A percentile compares a stretch with the other conserved stretches of the same genome.
These are phyloP conservation scores for Hecatera dysodea DNA, from an alignment of 2,888 invertebrate genomes.

Conservation along the genomic window DNA sequence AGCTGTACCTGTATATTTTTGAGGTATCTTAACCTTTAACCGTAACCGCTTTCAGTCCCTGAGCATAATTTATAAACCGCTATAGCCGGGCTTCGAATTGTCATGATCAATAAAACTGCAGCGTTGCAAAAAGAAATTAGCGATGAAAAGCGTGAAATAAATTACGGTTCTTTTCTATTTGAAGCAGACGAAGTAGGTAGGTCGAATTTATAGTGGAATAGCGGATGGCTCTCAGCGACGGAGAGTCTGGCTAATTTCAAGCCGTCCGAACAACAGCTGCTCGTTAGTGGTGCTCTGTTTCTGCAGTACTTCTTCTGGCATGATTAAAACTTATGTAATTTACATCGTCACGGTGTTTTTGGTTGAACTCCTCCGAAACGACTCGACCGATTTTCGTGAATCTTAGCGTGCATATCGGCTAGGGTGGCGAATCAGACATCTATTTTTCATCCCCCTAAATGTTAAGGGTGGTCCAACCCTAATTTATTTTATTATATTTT, in stretches of 20 bases:
- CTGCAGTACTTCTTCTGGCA: not conserved
- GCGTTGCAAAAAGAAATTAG: slow-evolving; percentile 10
- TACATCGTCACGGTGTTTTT: too few relatives aligned
- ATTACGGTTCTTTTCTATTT: slow-evolving; percentile 9
- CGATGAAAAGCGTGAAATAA: slow-evolving; percentile 9
- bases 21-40: too few relatives aligned
- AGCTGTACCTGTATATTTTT: too few relatives aligned
- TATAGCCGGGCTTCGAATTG: not conserved
- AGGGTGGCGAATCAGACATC: too few relatives aligned
- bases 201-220: slow-evolving; percentile 14
- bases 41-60: too few relatives aligned
- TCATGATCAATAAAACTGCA: slow-evolving; percentile 11
- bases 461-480: too few relatives aligned
- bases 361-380: too few relatives aligned
- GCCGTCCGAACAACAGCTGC: not conserved
- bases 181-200: slow-evolving; percentile 12
- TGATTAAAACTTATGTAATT: not conserved
- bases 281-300: slow-evolving; percentile 6
- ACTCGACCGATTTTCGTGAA: too few relatives aligned
- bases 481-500: too few relatives aligned
- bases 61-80: slow-evolving; percentile 2
- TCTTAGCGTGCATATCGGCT: too few relatives aligned
- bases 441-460: too few relatives aligned
- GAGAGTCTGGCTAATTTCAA: not conserved
- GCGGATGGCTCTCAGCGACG: not conserved